A percentile compares a stretch with the other conserved stretches of the same genome.
Evolutionary conservation across 2,888 invertebrate species (phyloP).

Genomic region (Metallyticus violacea): DNA sequence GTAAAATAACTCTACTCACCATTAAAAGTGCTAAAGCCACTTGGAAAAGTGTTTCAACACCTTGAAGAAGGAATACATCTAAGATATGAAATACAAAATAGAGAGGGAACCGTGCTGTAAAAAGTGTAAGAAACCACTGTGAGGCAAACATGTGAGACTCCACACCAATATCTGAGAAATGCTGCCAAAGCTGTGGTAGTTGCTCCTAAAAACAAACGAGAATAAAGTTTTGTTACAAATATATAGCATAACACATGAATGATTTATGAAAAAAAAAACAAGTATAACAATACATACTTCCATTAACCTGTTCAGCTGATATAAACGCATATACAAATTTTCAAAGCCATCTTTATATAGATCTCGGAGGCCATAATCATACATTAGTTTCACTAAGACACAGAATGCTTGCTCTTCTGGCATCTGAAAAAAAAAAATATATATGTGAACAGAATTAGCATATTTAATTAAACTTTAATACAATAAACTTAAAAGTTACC

Average conservation of each 20-base stretch:
- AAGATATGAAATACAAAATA: slow-evolving; percentile 96
- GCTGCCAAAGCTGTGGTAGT: slow-evolving; percentile 73
- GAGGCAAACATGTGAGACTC: slow-evolving; percentile 99
- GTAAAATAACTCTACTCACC: no score
- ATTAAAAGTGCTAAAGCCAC: slow-evolving; percentile 90
- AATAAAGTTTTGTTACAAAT: neutral
- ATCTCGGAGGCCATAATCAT: slow-evolving; percentile 89
- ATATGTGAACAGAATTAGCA: no score
- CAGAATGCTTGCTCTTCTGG: slow-evolving; percentile 99
- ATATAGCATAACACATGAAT: neutral
- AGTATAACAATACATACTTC: slow-evolving; percentile 56
- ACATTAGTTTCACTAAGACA: slow-evolving; percentile 95
- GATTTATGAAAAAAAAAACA: neutral
- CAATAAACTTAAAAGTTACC: no score
- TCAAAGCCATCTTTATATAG: slow-evolving; percentile 97
- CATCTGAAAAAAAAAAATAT: slow-evolving; percentile 80
- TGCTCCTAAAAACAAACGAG: slow-evolving; percentile 60
- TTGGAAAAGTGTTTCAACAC: slow-evolving; percentile 93
- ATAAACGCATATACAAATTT: slow-evolving; percentile 88
- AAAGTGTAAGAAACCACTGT: slow-evolving; percentile 99
- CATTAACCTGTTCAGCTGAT: slow-evolving; percentile 91
- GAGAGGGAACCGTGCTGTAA: slow-evolving; percentile 97
- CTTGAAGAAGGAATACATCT: slow-evolving; percentile 93
- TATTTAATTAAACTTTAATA: neutral
- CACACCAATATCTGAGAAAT: slow-evolving; percentile 79